Conservation (phyloP, 2,888 invertebrate genomes). For the Eristalis pertinax region DNA sequence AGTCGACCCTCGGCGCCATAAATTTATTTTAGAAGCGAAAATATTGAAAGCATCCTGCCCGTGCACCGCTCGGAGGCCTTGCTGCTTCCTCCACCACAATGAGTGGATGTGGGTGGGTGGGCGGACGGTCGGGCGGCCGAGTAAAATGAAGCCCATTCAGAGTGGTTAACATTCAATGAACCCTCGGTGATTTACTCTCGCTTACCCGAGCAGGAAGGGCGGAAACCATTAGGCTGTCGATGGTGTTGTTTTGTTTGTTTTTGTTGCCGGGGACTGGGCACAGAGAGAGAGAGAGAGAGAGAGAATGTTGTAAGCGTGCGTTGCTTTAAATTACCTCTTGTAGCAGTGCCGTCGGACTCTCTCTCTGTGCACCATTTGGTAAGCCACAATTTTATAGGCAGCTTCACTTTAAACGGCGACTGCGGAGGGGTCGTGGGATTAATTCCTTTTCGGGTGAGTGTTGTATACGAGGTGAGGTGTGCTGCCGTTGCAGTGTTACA, state of each 20-base stretch:
- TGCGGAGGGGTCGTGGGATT: not conserved
- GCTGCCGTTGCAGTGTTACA: constrained; percentile 40
- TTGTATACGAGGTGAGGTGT: constrained; percentile 43
- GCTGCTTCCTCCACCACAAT: not conserved
- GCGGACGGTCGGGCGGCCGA: not conserved
- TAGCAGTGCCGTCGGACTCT: constrained; percentile 1
- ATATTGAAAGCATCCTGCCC: too few relatives aligned
- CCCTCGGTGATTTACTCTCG: constrained; percentile 62
- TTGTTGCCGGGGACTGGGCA: not conserved
- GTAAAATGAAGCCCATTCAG: constrained; percentile 37
- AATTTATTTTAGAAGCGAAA: not conserved
- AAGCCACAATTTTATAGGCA: constrained; percentile 36
- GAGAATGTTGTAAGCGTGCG: constrained; percentile 15
- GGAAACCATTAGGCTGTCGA: constrained; percentile 50
- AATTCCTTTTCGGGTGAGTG: constrained; percentile 47
- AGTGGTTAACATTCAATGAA: constrained; percentile 70
- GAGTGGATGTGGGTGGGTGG: constrained; percentile 25
- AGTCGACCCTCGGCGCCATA: not conserved
- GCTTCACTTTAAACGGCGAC: not conserved
- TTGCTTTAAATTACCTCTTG: constrained; percentile 62
- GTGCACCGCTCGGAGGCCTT: not conserved
- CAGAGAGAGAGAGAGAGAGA: too few relatives aligned
- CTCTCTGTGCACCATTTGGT: not conserved
- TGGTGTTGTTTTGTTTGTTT: constrained; percentile 31
- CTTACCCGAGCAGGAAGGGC: constrained; percentile 18